Evolutionary conservation across 1,140 invertebrate species (phyloP), one percentile per base, ranked within the genome.

Genomic region (Dolichoris vasculosae): DNA sequence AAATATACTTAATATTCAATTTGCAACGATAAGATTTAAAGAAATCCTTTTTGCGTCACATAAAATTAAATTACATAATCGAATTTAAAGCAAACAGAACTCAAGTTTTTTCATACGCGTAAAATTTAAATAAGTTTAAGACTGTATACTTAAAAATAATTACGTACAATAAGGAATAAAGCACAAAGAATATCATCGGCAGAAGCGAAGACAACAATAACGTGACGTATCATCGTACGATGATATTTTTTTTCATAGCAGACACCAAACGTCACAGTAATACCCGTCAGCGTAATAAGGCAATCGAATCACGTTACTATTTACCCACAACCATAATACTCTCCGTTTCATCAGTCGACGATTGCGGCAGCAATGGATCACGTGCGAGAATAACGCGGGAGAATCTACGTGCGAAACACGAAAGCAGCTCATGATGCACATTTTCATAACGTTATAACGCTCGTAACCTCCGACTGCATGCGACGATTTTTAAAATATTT

Each of bases 271-370:
- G 30, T 77, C 43, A 55, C 23, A n/a, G n/a, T n/a, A 40, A 77
- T 55, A 55, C 15, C 2, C 4, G 64, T 51, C 64, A 82, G 48
- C 55, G 35, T 83, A 76, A 83, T 63, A 40, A 20, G 17, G 7
- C 51, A 67, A 32, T 0, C 32, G 71, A n/a, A 83, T 83, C 82
- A 76, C 71, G 51, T 83, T 83, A 83, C 82, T 51, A 13, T 59
- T 17, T 35, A 13, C 30, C 64, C 64, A 9, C 38, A 17, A 23
- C 2, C 30, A 38, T 51, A 35, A 40, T 71, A 71, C 63, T 82
- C 46, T 82, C 64, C 30, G 40, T 82, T 82, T 82, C 67, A 73
- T 69, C 63, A 38, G 64, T 48, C 79, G 30, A 48, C 63, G 43
- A 15, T 64, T 26, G 8, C 46, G 46, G 17, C 48, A 8, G 17